Evolutionary conservation across 2,113 vertebrate genomes (phyloP).

Genomic region (Ellobius talpinus): DNA sequence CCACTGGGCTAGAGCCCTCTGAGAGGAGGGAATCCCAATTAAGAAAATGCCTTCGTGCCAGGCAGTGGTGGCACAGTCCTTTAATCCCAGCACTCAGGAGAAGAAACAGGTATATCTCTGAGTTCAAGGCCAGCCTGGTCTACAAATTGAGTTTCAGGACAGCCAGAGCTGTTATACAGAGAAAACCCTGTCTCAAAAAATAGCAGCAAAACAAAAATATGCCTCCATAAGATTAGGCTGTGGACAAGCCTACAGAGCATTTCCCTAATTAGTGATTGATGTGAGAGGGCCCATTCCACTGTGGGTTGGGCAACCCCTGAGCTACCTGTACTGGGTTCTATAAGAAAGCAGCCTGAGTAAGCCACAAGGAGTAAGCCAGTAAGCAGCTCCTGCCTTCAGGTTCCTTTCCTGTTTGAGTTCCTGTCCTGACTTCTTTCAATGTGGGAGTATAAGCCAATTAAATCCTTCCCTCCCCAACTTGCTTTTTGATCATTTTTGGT

Average conservation of each 20-base stretch:
- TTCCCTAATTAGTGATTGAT: neutral
- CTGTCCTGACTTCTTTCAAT: neutral
- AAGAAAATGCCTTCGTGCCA: neutral
- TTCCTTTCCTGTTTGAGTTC: neutral
- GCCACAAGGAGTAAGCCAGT: neutral
- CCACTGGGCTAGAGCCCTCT: neutral
- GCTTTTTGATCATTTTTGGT: neutral
- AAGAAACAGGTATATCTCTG: neutral
- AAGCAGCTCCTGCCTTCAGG: neutral
- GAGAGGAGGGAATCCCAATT: neutral
- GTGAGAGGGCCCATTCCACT: neutral
- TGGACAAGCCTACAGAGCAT: neutral
- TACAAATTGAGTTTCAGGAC: neutral
- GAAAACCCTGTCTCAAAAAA: neutral
- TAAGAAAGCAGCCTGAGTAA: neutral
- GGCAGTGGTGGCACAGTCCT: neutral
- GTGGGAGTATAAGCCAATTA: neutral
- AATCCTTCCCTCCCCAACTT: neutral
- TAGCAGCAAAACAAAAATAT: neutral
- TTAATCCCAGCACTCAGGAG: neutral
- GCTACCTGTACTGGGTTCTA: neutral
- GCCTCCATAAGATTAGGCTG: neutral
- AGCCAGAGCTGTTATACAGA: neutral
- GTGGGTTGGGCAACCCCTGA: neutral
- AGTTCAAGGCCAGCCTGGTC: neutral